Base-by-base conservation (phyloP, 2,797 vertebrate species). In the Falco concolor region DNA sequence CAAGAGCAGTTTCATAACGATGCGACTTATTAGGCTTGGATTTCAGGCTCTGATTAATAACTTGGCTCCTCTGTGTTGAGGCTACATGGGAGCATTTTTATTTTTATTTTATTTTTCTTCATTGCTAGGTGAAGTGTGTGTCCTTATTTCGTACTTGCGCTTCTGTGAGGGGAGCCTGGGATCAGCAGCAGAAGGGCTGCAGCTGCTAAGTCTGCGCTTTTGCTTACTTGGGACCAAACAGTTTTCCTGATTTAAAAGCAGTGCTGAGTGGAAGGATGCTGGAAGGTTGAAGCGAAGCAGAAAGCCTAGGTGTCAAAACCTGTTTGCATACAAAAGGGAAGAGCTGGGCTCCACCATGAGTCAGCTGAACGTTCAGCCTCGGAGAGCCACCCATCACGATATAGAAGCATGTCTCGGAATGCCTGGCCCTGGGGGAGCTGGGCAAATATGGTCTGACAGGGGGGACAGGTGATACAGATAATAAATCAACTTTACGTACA, bases 331-430 rank as follows among this genome's bases (percentile, higher is more conserved):
- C 30, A 10, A 4, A 27, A 54, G 77, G 73, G 40, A 38, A 40
- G 59, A 72, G 49, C 50, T 2, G 4, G 44, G 27, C 76, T 67
- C 45, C 17, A 3, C 54, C 1, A 0, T 11, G 57, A 68, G 38
- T 17, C 12, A 2, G 38, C 28, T 50, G 50, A 28, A n/a, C 1
- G 2, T 20, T 68, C 7, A 38, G 1, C 70, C 59, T 49, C 10
- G 4, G 22, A 49, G 67, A 59, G 13, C 27, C 44, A 6, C 25
- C 9, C 30, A 3, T 67, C 40, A 1, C 6, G 9, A 1, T 2
- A 7, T 2, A 7, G 54, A 30, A 65, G 53, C 3, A 2, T 13
- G 32, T 34, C 83, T 65, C 1, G 0, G 19, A 14, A 30, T 2
- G 34, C 50, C 50, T 60, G 49, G 34, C 54, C 38, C 67, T 1